Evolutionary conservation across 2,113 vertebrate genomes (phyloP), one percentile per base, ranked within the genome.

Genomic region (Plecotus auritus): DNA sequence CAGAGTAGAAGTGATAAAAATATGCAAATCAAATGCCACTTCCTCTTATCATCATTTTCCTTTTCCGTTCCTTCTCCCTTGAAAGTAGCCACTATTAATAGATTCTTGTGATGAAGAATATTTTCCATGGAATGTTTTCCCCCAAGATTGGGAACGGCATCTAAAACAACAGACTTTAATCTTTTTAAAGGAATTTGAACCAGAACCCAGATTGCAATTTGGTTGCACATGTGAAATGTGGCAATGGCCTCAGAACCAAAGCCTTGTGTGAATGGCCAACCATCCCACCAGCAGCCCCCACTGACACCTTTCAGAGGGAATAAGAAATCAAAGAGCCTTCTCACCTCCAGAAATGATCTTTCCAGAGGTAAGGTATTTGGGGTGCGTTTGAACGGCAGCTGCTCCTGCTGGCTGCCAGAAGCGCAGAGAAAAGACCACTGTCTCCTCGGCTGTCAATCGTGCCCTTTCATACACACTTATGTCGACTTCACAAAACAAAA

Each of bases 261-360:
- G 9, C 30, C 42, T 54, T 4, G 1, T 35, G 61, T 54, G 4
- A 42, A 45, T 1, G 72, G 82, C 37, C 32, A 6, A 13, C 23
- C 26, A 2, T 0, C 5, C 2, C 22, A 7, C 28, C 0, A 1
- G 12, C 7, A 18, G 32, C 18, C 51, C 83, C 83, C 47, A 5
- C 11, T 0, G 1, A 9, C 42, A 32, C 76, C 23, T 78, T 35
- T 88, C 35, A 51, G 64, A 69, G 26, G 5, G n/a, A 74, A n/a
- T 0, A 7, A 56, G 80, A 95, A 88, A 96, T 88, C 85, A 91
- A 95, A 95, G 85, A 5, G 32, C 59, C 67, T 95, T 83, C 64
- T 93, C 72, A 73, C 93, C 90, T 95, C 77, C 78, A 70, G 76
- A 90, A 92, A 77, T 4, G 17, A 67, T 81, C 76, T 76, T 72